Percentiles rank a stretch among this genome's conserved stretches.
These are phyloP conservation scores for Plemyria rubiginata DNA, from an alignment of 2,888 invertebrate species.

Conservation along the genomic window DNA sequence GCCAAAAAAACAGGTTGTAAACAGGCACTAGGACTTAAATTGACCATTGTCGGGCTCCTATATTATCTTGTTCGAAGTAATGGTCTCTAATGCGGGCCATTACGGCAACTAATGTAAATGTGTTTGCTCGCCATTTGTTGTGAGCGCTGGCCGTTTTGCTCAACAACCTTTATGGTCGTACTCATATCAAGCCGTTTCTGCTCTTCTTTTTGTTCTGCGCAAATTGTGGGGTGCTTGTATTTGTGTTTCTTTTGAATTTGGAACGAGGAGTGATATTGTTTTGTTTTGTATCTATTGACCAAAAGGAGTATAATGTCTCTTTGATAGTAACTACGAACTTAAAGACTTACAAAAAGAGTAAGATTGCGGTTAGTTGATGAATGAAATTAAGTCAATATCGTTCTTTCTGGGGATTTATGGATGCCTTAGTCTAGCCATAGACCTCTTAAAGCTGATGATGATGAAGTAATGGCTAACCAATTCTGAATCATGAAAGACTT, in stretches of 20 bases:
- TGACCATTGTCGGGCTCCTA: constrained; percentile 32
- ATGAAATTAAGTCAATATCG: too few relatives aligned
- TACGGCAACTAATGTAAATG: constrained; percentile 76
- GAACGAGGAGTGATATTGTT: too few relatives aligned
- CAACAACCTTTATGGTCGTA: constrained; percentile 30
- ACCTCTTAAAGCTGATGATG: too few relatives aligned
- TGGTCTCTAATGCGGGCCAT: constrained; percentile 66
- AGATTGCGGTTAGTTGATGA: too few relatives aligned
- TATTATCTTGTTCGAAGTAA: constrained; percentile 43
- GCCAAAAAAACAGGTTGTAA: constrained; percentile 30
- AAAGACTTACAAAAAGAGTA: too few relatives aligned
- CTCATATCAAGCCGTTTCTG: constrained; percentile 25
- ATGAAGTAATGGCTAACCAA: too few relatives aligned
- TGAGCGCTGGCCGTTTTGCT: constrained; percentile 49
- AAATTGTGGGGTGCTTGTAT: constrained; percentile 21
- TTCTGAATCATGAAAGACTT: too few relatives aligned
- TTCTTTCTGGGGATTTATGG: too few relatives aligned
- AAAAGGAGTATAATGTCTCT: too few relatives aligned
- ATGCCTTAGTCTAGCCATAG: too few relatives aligned
- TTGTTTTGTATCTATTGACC: too few relatives aligned
- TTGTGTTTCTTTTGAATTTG: constrained; percentile 1
- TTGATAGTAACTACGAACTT: too few relatives aligned
- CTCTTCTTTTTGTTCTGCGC: constrained; percentile 23
- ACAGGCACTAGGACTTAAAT: constrained; percentile 32
- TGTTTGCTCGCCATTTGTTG: constrained; percentile 68